Percentiles rank a stretch among this genome's conserved stretches.
These are phyloP conservation scores for Polydrusus tereticollis DNA, from an alignment of 2,888 invertebrate species.

Conservation along the genomic window DNA sequence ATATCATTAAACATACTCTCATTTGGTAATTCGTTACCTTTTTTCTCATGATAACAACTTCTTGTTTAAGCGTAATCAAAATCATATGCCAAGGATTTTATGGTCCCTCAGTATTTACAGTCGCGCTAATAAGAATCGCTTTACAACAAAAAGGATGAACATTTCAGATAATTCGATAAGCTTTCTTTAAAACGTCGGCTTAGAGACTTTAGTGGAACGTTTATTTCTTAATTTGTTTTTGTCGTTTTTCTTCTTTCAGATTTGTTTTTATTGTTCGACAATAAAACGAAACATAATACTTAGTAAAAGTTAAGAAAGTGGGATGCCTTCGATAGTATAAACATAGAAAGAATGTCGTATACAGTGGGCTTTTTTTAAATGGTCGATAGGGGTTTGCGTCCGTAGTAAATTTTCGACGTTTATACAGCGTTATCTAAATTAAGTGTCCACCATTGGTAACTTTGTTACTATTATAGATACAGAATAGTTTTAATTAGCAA, in stretches of 20 bases:
- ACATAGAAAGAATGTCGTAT: too few species aligned
- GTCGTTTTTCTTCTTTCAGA: background rate
- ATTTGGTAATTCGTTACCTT: background rate
- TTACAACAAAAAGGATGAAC: conserved; percentile 18
- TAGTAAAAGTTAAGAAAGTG: background rate
- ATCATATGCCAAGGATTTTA: conserved; percentile 3
- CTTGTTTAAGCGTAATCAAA: conserved; percentile 1
- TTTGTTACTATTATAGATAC: too few species aligned
- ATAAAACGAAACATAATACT: background rate
- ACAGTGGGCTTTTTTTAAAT: too few species aligned
- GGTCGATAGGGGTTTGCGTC: too few species aligned
- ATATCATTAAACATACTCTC: background rate
- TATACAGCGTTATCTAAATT: too few species aligned
- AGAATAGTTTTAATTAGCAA: too few species aligned
- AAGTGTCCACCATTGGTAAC: too few species aligned
- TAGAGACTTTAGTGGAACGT: conserved; percentile 17
- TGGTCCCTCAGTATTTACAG: conserved; percentile 3
- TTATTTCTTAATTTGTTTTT: conserved; percentile 27
- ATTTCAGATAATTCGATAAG: conserved; percentile 23
- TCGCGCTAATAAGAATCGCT: conserved; percentile 23
- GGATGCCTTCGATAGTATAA: background rate
- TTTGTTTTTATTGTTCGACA: background rate
- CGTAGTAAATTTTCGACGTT: too few species aligned
- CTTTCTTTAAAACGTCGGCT: conserved; percentile 22
- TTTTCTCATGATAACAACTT: background rate